Percentiles rank a stretch among this genome's conserved stretches.
Conservation (phyloP, 2,113 vertebrate genomes). For the Puntigrus tetrazona region DNA sequence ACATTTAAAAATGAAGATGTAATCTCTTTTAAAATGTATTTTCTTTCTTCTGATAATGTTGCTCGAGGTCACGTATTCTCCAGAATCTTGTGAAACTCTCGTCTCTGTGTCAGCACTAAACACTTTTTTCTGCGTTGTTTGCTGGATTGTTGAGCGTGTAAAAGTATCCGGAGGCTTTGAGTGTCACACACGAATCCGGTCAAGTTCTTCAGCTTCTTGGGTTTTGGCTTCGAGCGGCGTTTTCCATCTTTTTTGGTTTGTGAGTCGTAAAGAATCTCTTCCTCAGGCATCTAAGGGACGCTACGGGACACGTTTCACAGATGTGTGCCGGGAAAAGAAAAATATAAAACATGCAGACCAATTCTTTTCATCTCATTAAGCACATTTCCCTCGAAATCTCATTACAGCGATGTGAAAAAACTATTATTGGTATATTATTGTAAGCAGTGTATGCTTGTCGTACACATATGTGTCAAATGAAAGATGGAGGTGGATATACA, state of each 20-base stretch:
- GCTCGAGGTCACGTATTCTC: not conserved
- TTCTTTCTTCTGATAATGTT: too few relatives aligned
- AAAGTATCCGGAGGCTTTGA: not conserved
- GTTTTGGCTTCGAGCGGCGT: not conserved
- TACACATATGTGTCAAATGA: not conserved
- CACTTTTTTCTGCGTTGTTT: not conserved
- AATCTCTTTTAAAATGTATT: too few relatives aligned
- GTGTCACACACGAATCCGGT: not conserved
- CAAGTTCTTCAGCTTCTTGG: not conserved
- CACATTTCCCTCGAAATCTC: not conserved
- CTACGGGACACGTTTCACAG: not conserved
- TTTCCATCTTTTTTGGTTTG: not conserved
- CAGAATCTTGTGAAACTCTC: not conserved
- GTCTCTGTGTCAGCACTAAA: not conserved
- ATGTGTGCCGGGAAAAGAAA: not conserved
- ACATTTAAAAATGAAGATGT: too few relatives aligned
- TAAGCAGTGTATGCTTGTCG: not conserved
- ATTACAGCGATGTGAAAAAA: not conserved
- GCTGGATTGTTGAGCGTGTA: not conserved
- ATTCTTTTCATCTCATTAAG: not conserved
- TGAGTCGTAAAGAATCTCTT: not conserved
- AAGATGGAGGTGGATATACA: too few relatives aligned
- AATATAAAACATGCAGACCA: not conserved
- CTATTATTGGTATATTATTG: not conserved
- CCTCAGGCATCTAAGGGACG: not conserved